Evolutionary conservation across 1,140 invertebrate genomes (phyloP).

Genomic region (Battus philenor): DNA sequence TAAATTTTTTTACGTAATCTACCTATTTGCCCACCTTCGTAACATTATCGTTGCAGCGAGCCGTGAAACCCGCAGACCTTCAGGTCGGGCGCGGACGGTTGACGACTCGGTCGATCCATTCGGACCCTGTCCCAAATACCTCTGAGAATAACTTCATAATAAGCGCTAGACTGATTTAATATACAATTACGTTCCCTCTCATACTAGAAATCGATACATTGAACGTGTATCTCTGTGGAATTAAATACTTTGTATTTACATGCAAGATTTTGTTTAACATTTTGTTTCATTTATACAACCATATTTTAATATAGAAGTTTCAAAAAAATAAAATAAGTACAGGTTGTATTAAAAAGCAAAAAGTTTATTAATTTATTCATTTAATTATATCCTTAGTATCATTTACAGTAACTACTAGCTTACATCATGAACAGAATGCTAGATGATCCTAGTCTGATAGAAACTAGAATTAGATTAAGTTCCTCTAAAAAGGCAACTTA

Average conservation of each 20-base stretch:
- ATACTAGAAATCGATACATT: constrained; percentile 12
- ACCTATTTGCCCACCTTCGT: constrained; percentile 10
- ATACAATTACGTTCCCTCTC: constrained; percentile 24
- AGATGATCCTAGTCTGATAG: too few species aligned
- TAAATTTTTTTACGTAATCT: too few species aligned
- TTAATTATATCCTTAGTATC: too few species aligned
- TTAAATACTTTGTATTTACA: not conserved
- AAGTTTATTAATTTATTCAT: too few species aligned
- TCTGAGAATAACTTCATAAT: constrained; percentile 24
- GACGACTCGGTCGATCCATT: constrained; percentile 46
- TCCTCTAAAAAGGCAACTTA: not conserved
- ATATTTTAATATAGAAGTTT: too few species aligned
- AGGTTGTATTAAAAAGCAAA: too few species aligned
- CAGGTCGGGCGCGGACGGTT: constrained; percentile 52
- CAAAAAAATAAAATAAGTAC: too few species aligned
- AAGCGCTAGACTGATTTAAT: constrained; percentile 17
- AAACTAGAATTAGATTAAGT: too few species aligned
- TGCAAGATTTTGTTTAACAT: too few species aligned
- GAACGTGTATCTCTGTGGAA: constrained; percentile 12
- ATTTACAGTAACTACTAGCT: too few species aligned
- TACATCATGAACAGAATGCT: too few species aligned
- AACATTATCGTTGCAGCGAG: constrained; percentile 28
- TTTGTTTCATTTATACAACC: too few species aligned
- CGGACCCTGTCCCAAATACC: constrained; percentile 52
- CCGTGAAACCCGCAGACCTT: constrained; percentile 56